Percentiles rank a stretch among this genome's conserved stretches.
Evolutionary conservation across 2,113 vertebrate genomes (phyloP).

Genomic region (Anarrhichthys ocellatus): DNA sequence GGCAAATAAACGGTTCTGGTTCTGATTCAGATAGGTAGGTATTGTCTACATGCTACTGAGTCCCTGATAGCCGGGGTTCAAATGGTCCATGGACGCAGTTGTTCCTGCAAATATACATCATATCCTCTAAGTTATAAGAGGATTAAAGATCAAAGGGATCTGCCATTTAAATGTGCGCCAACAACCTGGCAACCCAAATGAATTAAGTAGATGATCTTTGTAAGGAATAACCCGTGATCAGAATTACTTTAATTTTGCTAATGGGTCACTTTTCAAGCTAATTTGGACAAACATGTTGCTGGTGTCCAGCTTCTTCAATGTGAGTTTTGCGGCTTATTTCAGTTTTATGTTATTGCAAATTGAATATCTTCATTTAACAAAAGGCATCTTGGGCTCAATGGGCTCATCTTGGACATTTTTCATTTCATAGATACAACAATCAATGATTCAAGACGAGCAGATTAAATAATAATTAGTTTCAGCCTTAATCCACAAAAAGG

Average conservation of each 20-base stretch:
- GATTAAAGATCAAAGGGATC: too few relatives aligned
- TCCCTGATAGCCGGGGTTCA: constrained; percentile 2
- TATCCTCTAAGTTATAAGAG: neutral
- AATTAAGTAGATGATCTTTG: neutral
- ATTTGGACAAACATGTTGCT: neutral
- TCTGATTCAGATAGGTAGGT: neutral
- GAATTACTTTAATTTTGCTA: neutral
- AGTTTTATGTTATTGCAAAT: neutral
- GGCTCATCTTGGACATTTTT: neutral
- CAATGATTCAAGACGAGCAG: neutral
- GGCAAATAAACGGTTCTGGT: too few relatives aligned
- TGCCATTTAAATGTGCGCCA: too few relatives aligned
- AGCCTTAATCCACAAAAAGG: neutral
- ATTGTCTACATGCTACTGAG: constrained; percentile 25
- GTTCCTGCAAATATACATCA: neutral
- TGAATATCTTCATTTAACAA: neutral
- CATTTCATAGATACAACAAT: neutral
- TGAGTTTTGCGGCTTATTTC: neutral
- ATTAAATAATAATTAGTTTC: neutral
- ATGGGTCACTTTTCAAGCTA: too few relatives aligned
- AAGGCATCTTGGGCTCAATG: neutral
- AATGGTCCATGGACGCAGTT: neutral
- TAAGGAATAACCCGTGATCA: neutral
- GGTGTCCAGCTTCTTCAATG: neutral
- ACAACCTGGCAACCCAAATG: neutral